Percentiles rank a stretch among this genome's conserved stretches.
Conservation (phyloP, 2,113 vertebrate species). For the Sakesphorus luctuosus region DNA sequence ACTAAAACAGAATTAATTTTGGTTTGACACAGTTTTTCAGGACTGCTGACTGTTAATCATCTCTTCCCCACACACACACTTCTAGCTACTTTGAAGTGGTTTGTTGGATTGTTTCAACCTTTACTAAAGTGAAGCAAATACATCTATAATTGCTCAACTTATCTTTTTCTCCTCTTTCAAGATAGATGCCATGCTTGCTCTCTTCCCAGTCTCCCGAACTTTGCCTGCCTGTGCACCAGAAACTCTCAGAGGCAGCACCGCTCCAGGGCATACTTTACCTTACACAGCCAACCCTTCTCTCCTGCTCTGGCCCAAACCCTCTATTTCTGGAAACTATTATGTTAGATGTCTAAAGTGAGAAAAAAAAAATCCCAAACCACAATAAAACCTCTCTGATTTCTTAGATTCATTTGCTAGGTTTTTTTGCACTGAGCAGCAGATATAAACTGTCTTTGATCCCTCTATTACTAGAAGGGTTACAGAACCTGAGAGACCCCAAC, state of each 20-base stretch:
- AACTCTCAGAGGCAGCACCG: not conserved
- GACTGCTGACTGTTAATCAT: conserved; percentile 17
- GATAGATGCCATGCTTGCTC: not conserved
- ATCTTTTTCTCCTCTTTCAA: not conserved
- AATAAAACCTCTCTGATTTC: not conserved
- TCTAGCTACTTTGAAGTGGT: conserved; percentile 20
- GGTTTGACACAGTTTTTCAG: conserved; percentile 5
- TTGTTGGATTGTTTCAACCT: not conserved
- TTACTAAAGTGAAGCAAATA: not conserved
- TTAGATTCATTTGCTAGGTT: not conserved
- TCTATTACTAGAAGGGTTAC: not conserved
- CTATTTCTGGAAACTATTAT: not conserved
- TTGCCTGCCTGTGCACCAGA: not conserved
- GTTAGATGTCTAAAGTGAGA: not conserved
- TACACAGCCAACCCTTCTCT: not conserved
- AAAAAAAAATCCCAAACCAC: not conserved
- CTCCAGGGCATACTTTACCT: not conserved
- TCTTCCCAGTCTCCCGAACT: not conserved
- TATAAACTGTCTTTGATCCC: not conserved
- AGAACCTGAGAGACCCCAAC: not conserved
- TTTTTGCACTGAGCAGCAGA: not conserved
- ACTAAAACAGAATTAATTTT: conserved; percentile 19
- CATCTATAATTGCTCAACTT: not conserved
- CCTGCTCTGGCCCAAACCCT: not conserved
- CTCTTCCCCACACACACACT: not conserved